A percentile compares a stretch with the other conserved stretches of the same genome.
These are phyloP conservation scores for Philereme transversata DNA, from an alignment of 2,888 invertebrate species.

Conservation along the genomic window DNA sequence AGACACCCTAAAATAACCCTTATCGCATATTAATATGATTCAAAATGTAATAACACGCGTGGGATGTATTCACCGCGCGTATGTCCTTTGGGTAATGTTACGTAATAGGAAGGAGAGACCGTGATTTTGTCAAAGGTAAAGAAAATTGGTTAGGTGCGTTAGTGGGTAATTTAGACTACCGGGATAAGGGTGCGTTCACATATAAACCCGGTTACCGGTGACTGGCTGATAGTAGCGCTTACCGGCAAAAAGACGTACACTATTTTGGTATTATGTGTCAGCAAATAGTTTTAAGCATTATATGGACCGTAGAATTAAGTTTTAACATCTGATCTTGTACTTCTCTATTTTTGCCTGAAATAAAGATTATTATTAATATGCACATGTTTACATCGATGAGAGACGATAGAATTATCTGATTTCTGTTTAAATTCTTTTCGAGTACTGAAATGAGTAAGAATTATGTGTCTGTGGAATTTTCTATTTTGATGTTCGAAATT, in stretches of 20 bases:
- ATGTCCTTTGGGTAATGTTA: slow-evolving; percentile 81
- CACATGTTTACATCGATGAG: too few relatives aligned
- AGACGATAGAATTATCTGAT: neutral
- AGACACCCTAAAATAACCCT: slow-evolving; percentile 61
- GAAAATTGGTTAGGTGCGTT: slow-evolving; percentile 78
- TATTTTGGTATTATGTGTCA: too few relatives aligned
- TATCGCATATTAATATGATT: slow-evolving; percentile 69
- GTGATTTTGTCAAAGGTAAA: slow-evolving; percentile 83
- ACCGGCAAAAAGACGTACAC: neutral
- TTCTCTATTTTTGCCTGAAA: too few relatives aligned
- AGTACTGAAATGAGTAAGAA: slow-evolving; percentile 64
- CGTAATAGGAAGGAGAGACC: slow-evolving; percentile 75
- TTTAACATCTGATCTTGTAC: too few relatives aligned
- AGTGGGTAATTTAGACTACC: slow-evolving; percentile 71
- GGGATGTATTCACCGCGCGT: slow-evolving; percentile 73
- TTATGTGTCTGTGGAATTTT: slow-evolving; percentile 52
- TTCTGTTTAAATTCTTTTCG: slow-evolving; percentile 43
- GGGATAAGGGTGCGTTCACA: slow-evolving; percentile 43
- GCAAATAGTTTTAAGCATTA: too few relatives aligned
- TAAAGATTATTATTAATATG: too few relatives aligned
- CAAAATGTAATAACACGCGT: slow-evolving; percentile 54
- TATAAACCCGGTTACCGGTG: neutral
- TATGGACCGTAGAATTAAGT: too few relatives aligned
- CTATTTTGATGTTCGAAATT: slow-evolving; percentile 34
- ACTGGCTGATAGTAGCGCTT: neutral